Percentiles rank a stretch among this genome's conserved stretches.
phyloP scores from a whole-genome alignment of 1,140 invertebrate genomes.

The Neoseiulus cucumeris region DNA sequence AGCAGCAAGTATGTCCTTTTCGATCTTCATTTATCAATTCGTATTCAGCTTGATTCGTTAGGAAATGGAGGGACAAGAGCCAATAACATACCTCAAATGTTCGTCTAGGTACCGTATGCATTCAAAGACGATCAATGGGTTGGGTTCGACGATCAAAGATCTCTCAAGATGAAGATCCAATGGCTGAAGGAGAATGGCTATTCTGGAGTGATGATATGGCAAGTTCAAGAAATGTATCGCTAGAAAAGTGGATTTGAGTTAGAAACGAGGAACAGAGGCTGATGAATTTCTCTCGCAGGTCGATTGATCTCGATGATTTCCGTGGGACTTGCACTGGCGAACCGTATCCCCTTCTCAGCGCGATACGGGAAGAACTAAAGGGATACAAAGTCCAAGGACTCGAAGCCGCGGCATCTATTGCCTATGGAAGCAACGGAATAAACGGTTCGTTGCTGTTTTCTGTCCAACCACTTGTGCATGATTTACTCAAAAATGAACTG shows the following conservation, averaged over 20 bases:
- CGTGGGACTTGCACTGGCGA: constrained; percentile 64
- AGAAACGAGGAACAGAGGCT: neutral
- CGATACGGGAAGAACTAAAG: constrained; percentile 61
- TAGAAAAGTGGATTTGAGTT: neutral
- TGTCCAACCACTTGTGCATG: neutral
- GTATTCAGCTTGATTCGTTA: no score
- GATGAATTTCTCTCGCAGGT: constrained; percentile 24
- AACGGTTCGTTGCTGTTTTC: neutral
- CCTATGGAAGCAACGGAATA: neutral
- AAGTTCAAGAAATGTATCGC: neutral
- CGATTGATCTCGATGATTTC: constrained; percentile 88
- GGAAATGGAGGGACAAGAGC: no score
- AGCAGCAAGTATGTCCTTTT: constrained; percentile 62
- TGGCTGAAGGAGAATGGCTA: constrained; percentile 84
- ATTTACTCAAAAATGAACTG: neutral
- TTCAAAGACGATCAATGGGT: constrained; percentile 82
- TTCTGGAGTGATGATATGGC: constrained; percentile 90
- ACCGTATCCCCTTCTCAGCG: constrained; percentile 67
- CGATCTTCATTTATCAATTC: no score
- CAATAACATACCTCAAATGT: no score
- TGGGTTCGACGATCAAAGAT: constrained; percentile 82
- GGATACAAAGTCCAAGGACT: constrained; percentile 59
- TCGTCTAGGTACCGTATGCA: constrained; percentile 58
- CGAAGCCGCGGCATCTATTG: constrained; percentile 36
- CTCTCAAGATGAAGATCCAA: constrained; percentile 72